Evolutionary conservation across 2,888 invertebrate genomes (phyloP).

Genomic region (Drosophila multiciliata): DNA sequence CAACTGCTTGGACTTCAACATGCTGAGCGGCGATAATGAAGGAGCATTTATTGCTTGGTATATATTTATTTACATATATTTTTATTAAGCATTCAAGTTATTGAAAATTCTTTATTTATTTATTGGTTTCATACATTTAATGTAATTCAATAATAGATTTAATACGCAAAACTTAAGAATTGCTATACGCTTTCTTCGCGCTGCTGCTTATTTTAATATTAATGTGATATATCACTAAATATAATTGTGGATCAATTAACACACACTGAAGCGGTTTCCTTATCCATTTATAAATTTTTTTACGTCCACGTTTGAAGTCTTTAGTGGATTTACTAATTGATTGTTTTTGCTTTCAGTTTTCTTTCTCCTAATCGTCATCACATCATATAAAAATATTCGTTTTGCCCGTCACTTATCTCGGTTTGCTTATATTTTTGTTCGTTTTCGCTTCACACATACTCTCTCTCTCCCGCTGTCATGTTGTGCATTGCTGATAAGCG

Average conservation of each 20-base stretch:
- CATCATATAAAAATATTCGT: constrained; percentile 40
- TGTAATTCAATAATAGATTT: constrained; percentile 1
- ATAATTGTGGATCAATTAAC: constrained; percentile 25
- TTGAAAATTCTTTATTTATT: constrained; percentile 21
- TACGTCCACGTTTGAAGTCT: constrained; percentile 56
- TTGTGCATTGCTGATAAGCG: constrained; percentile 77
- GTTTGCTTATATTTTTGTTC: constrained; percentile 71
- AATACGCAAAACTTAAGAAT: neutral
- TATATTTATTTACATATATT: constrained; percentile 6
- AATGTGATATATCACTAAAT: constrained; percentile 3
- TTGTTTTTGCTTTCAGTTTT: constrained; percentile 45
- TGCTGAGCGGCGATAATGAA: constrained; percentile 45
- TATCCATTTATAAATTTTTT: constrained; percentile 39
- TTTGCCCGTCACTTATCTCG: constrained; percentile 62
- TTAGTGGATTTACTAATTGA: constrained; percentile 65
- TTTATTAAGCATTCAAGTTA: constrained; percentile 15
- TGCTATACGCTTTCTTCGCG: constrained; percentile 6
- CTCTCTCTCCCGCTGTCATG: constrained; percentile 52
- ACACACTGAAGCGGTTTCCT: constrained; percentile 26
- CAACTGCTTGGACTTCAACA: constrained; percentile 79
- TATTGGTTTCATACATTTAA: constrained; percentile 8
- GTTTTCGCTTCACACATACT: constrained; percentile 62
- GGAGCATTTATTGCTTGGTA: constrained; percentile 35
- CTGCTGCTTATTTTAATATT: constrained; percentile 6
- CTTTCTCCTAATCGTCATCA: constrained; percentile 36